These are phyloP conservation scores for Microhierax caerulescens DNA, from an alignment of 2,797 vertebrate genomes.

Conservation along the genomic window DNA sequence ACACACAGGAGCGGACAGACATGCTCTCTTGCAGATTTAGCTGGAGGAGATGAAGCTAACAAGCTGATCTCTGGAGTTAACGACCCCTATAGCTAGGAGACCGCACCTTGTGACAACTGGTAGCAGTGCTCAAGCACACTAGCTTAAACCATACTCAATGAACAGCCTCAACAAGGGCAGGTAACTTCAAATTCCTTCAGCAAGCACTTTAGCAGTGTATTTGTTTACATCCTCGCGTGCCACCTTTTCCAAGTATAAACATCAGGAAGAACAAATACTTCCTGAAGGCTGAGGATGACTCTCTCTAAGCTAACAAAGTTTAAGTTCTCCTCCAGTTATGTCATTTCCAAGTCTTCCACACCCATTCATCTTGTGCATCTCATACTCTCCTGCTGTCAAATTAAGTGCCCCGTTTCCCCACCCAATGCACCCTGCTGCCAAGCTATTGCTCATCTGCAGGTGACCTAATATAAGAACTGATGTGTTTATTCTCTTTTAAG, in stretches of 20 bases:
- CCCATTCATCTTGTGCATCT: not conserved
- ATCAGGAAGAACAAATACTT: not conserved
- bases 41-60: not conserved
- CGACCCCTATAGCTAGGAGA: not conserved
- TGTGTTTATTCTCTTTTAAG: not conserved
- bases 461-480: not conserved
- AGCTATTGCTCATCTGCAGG: slow-evolving; percentile 19
- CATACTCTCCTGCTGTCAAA: not conserved
- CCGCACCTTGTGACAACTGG: not conserved
- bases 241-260: not conserved
- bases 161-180: not conserved
- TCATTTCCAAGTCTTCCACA: not conserved
- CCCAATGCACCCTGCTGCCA: not conserved
- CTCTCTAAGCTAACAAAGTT: not conserved
- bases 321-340: not conserved
- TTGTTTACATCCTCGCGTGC: not conserved
- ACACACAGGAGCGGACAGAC: not conserved
- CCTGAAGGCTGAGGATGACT: not conserved
- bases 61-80: not conserved
- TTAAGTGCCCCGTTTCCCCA: not conserved
- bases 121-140: not conserved
- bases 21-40: not conserved
- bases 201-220: accelerated
- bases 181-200: not conserved
- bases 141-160: not conserved